phyloP scores from a whole-genome alignment of 2,888 invertebrate species.

The Nesidiocoris tenuis region DNA sequence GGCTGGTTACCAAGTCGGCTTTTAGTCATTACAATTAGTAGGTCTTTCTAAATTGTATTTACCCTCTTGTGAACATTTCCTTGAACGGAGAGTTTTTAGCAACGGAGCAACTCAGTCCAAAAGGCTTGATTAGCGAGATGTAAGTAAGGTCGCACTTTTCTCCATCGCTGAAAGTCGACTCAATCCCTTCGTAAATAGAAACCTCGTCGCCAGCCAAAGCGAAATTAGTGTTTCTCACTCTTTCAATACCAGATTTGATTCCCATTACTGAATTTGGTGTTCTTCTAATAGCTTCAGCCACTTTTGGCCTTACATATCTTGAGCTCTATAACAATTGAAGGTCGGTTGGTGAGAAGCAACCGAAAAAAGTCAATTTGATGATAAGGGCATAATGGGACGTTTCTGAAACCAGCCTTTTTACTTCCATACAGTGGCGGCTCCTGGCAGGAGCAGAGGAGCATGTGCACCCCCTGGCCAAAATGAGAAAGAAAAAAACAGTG shows the following conservation, averaged over 20 bases:
- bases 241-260: slow-evolving; percentile 8
- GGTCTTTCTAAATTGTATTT: slow-evolving; percentile 1
- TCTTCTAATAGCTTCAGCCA: slow-evolving; percentile 18
- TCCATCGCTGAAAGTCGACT: slow-evolving; percentile 42
- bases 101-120: slow-evolving; percentile 15
- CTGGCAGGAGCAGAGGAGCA: too few relatives aligned
- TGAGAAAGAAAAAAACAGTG: too few relatives aligned
- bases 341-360: too few relatives aligned
- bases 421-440: too few relatives aligned
- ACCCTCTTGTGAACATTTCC: slow-evolving; percentile 46
- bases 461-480: too few relatives aligned
- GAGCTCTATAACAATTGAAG: slow-evolving; percentile 19
- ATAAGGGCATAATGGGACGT: too few relatives aligned
- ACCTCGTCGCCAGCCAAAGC: slow-evolving; percentile 48
- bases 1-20: neutral
- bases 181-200: slow-evolving; percentile 44
- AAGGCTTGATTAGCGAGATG: slow-evolving; percentile 44
- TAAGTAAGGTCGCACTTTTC: slow-evolving; percentile 47
- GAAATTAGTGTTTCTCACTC: slow-evolving; percentile 35
- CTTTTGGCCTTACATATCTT: slow-evolving; percentile 8
- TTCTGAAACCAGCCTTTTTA: too few relatives aligned
- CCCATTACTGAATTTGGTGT: slow-evolving; percentile 24
- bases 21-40: neutral
- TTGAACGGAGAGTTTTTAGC: slow-evolving; percentile 46
- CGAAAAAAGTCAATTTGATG: too few relatives aligned